Base-by-base conservation (phyloP, 2,113 vertebrate species). In the Hucho hucho region DNA sequence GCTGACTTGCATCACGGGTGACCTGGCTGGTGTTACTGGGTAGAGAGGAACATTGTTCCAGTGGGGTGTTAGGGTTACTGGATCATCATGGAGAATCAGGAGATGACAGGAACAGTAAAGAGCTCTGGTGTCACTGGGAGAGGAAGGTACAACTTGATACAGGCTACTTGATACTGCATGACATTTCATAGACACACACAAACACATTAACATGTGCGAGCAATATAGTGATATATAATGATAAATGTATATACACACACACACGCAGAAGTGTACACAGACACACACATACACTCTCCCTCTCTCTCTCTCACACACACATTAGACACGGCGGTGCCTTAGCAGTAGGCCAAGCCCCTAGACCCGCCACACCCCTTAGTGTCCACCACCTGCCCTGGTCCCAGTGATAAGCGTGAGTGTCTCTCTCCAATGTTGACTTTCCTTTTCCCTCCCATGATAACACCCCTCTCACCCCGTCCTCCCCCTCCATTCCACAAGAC, bases 371-470 rank as follows among this genome's bases (percentile, higher is more conserved):
- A 14, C 26, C 25, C 58, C 32, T 67, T 9, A 3, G 53, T 4
- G 49, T 53, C 49, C 53, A 26, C 65, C 74, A 25, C 9, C 66
- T 61, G 28, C 32, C 47, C 14, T 14, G 28, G 7, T 75, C 68
- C 53, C 53, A 69, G 22, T 46, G 66, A 75, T 59, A 75, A 46
- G 49, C 26, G 6, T 43, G n/a, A 16, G 18, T 59, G 47, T 74
- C 49, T 75, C 28, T 3, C 49, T 61, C 6, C n/a, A 4, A 7
- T 69, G 37, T 75, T 75, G 69, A 70, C 43, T 4, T 70, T 73
- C 22, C 25, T 11, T 63, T 68, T 53, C 73, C 64, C 64, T 74
- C 59, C 59, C 58, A 68, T 64, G 66, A 74, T 64, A 79, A 79
- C 49, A 24, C 63, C 22, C 20, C 73, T 32, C 43, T 14, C 26